Percentiles rank a stretch among this genome's conserved stretches.
phyloP scores from a whole-genome alignment of 2,888 invertebrate species.

The Harpalus rufipes region DNA sequence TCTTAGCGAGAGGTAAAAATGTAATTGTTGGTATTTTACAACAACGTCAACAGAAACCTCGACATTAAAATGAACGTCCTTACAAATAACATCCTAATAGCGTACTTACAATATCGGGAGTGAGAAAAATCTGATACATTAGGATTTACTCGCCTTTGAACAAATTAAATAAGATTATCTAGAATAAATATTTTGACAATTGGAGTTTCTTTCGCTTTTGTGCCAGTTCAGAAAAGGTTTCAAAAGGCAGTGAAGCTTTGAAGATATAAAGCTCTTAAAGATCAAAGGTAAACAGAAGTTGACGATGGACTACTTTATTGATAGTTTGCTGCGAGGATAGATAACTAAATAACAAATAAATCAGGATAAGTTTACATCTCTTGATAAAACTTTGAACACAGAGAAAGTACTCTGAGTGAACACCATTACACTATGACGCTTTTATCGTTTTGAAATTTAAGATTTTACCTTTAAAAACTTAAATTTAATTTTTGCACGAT shows the following conservation, averaged over 20 bases:
- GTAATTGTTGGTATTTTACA: no score
- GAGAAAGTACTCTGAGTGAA: no score
- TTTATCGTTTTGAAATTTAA: no score
- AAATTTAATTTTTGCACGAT: not conserved
- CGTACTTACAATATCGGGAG: no score
- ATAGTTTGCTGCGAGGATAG: not conserved
- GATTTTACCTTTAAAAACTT: no score
- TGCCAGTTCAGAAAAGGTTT: not conserved
- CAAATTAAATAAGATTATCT: not conserved
- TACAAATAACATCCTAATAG: no score
- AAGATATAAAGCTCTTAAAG: not conserved
- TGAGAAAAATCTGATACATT: no score
- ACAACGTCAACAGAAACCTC: no score
- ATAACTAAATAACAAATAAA: not conserved
- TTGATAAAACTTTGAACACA: no score
- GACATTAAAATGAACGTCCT: no score
- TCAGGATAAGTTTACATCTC: not conserved
- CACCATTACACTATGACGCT: no score
- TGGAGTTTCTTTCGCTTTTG: not conserved
- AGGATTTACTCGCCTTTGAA: not conserved
- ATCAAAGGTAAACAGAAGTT: conserved; percentile 14
- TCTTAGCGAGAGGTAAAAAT: no score
- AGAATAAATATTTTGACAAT: not conserved
- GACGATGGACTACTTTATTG: conserved; percentile 8
- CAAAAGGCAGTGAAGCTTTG: not conserved